phyloP scores from a whole-genome alignment of 2,888 invertebrate genomes.

The Hypsopygia costalis region DNA sequence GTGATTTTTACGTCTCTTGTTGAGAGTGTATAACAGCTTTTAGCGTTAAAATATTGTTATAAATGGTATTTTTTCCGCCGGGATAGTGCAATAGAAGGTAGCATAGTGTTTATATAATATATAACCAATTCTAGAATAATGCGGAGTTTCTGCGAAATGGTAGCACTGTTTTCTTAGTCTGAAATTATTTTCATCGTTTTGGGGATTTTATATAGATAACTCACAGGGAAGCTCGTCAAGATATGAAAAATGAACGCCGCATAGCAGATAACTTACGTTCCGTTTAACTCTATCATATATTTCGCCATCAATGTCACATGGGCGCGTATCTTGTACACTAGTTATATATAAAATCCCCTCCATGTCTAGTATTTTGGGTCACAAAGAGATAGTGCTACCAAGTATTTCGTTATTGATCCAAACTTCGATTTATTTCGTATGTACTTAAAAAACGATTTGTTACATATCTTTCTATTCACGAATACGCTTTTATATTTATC shows the following conservation, averaged over 20 bases:
- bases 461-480: not conserved
- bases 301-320: too few relatives aligned
- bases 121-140: constrained; percentile 10
- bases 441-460: constrained; percentile 8
- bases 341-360: too few relatives aligned
- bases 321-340: too few relatives aligned
- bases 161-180: constrained; percentile 1
- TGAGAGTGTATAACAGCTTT: constrained; percentile 31
- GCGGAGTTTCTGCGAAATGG: not conserved
- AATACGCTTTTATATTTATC: not conserved
- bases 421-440: constrained; percentile 5
- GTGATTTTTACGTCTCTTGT: constrained; percentile 3
- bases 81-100: constrained; percentile 77
- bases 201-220: too few relatives aligned
- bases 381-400: too few relatives aligned
- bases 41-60: constrained; percentile 49
- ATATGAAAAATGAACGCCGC: too few relatives aligned
- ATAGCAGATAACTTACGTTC: too few relatives aligned
- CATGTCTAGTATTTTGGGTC: too few relatives aligned
- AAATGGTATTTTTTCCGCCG: constrained; percentile 65
- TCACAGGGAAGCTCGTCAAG: too few relatives aligned
- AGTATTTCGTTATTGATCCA: constrained; percentile 8
- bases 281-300: too few relatives aligned
- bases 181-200: too few relatives aligned
- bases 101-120: constrained; percentile 44